phyloP scores from a whole-genome alignment of 2,888 invertebrate species.

The Drosophila longiperda region DNA sequence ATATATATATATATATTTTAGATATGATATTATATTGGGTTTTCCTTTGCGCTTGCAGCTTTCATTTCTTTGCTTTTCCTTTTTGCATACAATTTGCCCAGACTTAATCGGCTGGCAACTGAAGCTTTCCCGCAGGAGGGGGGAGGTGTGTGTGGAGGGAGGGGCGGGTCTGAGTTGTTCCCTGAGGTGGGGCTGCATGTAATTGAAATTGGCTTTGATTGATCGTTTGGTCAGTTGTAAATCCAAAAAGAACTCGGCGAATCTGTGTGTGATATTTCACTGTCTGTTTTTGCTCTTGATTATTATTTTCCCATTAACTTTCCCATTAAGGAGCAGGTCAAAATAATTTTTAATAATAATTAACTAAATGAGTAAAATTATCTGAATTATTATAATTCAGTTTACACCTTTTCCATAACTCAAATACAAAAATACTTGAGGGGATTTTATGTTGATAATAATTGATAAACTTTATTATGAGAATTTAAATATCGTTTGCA shows the following conservation, averaged over 20 bases:
- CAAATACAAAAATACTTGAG: too few relatives aligned
- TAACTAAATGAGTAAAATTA: background rate
- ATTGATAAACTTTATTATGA: background rate
- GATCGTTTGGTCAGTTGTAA: conserved; percentile 9
- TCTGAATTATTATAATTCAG: background rate
- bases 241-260: background rate
- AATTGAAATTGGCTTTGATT: conserved; percentile 5
- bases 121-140: conserved; percentile 1
- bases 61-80: conserved; percentile 35
- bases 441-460: background rate
- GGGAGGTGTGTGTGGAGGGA: background rate
- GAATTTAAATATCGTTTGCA: background rate
- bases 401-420: background rate
- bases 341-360: background rate
- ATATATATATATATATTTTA: conserved; percentile 11
- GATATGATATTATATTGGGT: conserved; percentile 60
- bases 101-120: conserved; percentile 47
- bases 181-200: background rate
- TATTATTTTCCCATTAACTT: background rate
- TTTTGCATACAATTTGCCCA: conserved; percentile 39
- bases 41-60: conserved; percentile 37
- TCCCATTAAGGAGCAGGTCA: background rate
- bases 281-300: background rate
- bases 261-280: background rate
- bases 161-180: background rate